Evolutionary conservation across 2,113 vertebrate genomes (phyloP), one percentile per base, ranked within the genome.

Genomic region (Macquaria australasica): DNA sequence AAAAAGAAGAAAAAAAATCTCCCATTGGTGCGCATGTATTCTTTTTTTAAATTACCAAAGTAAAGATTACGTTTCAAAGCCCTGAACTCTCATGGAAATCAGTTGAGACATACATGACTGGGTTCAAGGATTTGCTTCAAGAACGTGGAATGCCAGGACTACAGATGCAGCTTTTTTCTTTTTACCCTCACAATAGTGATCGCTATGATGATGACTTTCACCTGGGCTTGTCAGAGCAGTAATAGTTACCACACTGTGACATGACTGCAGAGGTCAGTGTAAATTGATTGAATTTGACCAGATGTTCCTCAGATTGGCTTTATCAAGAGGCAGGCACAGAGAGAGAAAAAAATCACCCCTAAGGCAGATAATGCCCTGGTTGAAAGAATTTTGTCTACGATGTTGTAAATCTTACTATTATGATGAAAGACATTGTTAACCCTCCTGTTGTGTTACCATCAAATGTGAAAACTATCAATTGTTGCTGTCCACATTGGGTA

Each of bases 191-290:
- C 6, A 41, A 16, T 37, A 23, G 55, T 37, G 48, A 55, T 48
- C 37, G 21, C 53, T 79, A 60, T 71, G 58, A 75, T 79, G 59
- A 79, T 76, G 41, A 56, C 59, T 34, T 80, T 79, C 71, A 76
- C 31, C 80, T 63, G 72, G 18, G 50, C 28, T 69, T 69, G 67
- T 63, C n/a, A 5, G 60, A 58, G 11, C n/a, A 31, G 43, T 83
- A 83, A 81, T 73, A 20, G 72, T 51, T 83, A 58, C 64, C 70
- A 76, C 64, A 79, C 64, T 53, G 56, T 64, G 43, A 28, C 50
- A 16, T n/a, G 28, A 45, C 56, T 10, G 74, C 25, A 48, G 48
- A 81, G 79, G 63, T 75, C 67, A n/a, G 3, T n/a, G n/a, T 18
- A 48, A 76, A 48, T 37, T 11, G 25, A 45, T 23, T 64, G 20